Conservation (phyloP, 2,888 invertebrate genomes). For the Drosophila peninsularis region DNA sequence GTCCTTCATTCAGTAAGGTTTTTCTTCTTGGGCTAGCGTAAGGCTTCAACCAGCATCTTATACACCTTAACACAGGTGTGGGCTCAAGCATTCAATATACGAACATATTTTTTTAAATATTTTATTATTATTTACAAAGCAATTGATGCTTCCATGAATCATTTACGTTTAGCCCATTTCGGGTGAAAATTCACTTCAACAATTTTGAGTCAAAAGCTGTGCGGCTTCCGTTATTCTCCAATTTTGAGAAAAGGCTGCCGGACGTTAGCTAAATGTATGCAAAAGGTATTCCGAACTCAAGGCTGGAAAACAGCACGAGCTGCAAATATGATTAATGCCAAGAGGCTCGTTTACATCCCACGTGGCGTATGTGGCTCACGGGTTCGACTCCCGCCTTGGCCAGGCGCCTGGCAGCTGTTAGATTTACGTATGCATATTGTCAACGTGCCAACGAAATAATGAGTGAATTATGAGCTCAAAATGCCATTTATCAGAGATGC, state of each 20-base stretch:
- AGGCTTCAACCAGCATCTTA: neutral
- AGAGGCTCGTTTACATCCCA: neutral
- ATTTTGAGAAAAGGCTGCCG: neutral
- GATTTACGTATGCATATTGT: constrained; percentile 39
- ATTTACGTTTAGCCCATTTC: neutral
- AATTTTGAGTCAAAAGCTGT: neutral
- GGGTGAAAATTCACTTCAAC: neutral
- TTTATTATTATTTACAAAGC: neutral
- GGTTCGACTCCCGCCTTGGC: neutral
- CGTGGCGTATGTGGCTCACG: constrained; percentile 12
- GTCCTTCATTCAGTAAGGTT: too few species aligned
- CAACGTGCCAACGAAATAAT: constrained; percentile 61
- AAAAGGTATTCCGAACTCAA: constrained; percentile 20
- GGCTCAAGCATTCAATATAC: neutral
- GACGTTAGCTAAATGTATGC: neutral
- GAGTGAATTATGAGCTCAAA: constrained; percentile 55
- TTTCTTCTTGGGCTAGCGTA: too few species aligned
- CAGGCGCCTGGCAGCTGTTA: constrained; percentile 26
- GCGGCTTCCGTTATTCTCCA: neutral
- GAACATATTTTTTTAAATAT: neutral
- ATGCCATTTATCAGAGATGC: constrained; percentile 28
- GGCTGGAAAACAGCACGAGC: constrained; percentile 8
- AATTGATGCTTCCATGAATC: neutral
- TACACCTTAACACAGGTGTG: neutral
- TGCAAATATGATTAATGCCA: constrained; percentile 58